Evolutionary conservation across 2,797 vertebrate genomes (phyloP).

Genomic region (Carcharodon carcharias): DNA sequence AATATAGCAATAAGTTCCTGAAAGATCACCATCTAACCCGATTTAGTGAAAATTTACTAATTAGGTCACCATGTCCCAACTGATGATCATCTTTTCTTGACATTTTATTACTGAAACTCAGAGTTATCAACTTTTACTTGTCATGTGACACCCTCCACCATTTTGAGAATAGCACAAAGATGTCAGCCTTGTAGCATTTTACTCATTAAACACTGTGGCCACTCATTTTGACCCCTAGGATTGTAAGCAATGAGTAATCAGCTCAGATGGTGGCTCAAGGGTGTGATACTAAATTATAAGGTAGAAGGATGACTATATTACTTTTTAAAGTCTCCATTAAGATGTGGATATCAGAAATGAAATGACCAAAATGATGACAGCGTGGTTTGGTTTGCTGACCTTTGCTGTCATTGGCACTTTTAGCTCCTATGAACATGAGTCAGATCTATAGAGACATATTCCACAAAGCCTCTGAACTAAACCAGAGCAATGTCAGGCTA

Average conservation of each 20-base stretch:
- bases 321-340: neutral
- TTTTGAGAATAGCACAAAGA: neutral
- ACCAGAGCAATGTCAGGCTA: neutral
- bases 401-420: neutral
- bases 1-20: neutral
- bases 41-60: neutral
- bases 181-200: neutral
- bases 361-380: neutral
- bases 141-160: neutral
- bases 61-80: neutral
- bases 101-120: neutral
- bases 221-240: neutral
- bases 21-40: neutral
- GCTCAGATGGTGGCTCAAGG: neutral
- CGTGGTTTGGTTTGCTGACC: neutral
- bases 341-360: neutral
- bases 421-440: neutral
- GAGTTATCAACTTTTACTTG: neutral
- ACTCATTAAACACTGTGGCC: neutral
- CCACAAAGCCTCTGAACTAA: neutral
- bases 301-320: neutral
- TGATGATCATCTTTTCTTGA: neutral
- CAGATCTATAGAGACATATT: neutral
- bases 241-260: neutral
- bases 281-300: neutral